A percentile compares a stretch with the other conserved stretches of the same genome.
phyloP scores from a whole-genome alignment of 1,140 invertebrate genomes.

The Drosophila pandora region DNA sequence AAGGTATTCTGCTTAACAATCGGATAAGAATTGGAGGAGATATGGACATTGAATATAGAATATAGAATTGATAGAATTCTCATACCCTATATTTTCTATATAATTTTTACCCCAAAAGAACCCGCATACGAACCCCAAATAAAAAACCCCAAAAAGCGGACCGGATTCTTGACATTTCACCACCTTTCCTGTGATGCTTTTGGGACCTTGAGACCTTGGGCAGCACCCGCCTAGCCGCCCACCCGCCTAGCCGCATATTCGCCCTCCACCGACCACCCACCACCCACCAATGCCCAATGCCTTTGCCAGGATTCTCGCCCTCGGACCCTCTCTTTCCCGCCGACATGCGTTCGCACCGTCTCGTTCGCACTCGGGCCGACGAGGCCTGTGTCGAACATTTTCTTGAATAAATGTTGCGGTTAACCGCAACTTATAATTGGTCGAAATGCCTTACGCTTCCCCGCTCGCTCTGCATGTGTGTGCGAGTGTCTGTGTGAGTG shows the following conservation, averaged over 20 bases:
- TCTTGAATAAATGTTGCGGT: constrained; percentile 84
- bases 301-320: constrained; percentile 18
- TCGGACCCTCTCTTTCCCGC: constrained; percentile 19
- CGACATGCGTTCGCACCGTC: constrained; percentile 23
- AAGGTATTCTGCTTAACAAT: no score
- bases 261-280: constrained; percentile 15
- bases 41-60: no score
- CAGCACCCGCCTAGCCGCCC: no score
- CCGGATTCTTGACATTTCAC: constrained; percentile 43
- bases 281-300: constrained; percentile 28
- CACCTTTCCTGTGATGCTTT: constrained; percentile 13
- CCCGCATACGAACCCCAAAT: constrained; percentile 12
- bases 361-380: constrained; percentile 43
- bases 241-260: background rate
- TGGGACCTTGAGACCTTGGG: constrained; percentile 8
- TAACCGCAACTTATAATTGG: constrained; percentile 84
- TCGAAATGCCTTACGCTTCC: constrained; percentile 78
- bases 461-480: constrained; percentile 20
- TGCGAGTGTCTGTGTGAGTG: constrained; percentile 14
- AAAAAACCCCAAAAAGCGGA: constrained; percentile 18
- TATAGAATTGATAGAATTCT: no score
- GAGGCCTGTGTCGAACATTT: constrained; percentile 67
- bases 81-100: no score
- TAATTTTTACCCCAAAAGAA: background rate
- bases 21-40: no score